Base-by-base conservation (phyloP, 2,797 vertebrate species). In the Malurus splendens region DNA sequence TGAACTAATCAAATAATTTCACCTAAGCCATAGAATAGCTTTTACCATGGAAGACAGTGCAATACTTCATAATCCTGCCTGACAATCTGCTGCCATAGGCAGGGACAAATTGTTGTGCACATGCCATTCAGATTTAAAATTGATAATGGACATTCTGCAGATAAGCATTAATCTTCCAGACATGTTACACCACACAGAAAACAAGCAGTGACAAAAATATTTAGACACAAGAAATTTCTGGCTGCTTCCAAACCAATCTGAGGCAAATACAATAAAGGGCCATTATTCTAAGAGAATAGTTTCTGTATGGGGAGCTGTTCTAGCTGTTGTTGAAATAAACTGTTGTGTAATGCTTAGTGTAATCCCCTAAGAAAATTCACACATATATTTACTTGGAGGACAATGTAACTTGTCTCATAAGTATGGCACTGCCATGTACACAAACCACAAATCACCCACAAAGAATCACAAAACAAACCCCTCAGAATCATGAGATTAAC, bases 1-100 rank as follows among this genome's bases (percentile, higher is more conserved):
- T 20, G 32, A 89, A 76, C 62, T 92, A 90, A 94, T 91, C 56
- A 91, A 93, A 95, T 82, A 93, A 93, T 93, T 89, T 62, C 82
- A 92, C 60, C 77, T 76, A 52, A 90, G 76, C 4, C 90, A 87
- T 28, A 67, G 60, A 90, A 87, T 41, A 78, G 76, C 32, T 93
- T 90, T 89, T 71, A 81, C 73, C 56, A 41, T 2, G 28, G 41
- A 86, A 85, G 60, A 48, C 74, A 86, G 50, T 45, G 75, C 25
- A 60, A 83, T 83, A 50, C 42, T 81, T 87, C 32, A 83, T 38
- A 81, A 66, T 75, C 61, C 39, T 45, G 54, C 39, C 60, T 83
- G 89, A 76, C 52, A 90, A 73, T 67, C 82, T 50, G 51, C 77
- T 93, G 74, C 67, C 82, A 79, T 10, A 65, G 67, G 76, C 74